Percentiles rank a stretch among this genome's conserved stretches.
These are phyloP conservation scores for Chaetura pelagica DNA, from an alignment of 2,113 vertebrate genomes.

Conservation along the genomic window DNA sequence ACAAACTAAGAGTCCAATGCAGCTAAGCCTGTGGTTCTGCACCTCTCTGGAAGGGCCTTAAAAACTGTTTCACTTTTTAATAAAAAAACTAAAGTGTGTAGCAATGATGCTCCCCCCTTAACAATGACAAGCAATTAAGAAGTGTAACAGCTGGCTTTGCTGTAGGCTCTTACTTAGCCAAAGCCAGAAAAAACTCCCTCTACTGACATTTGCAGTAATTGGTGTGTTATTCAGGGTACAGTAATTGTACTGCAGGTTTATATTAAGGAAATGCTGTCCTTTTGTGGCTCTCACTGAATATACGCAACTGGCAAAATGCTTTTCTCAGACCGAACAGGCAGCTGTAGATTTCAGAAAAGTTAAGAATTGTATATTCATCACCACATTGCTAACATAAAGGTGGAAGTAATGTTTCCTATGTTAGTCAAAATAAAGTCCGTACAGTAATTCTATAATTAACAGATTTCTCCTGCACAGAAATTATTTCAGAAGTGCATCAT, in stretches of 20 bases:
- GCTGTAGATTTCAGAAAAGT: constrained; percentile 27
- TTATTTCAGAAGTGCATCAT: background rate
- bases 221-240: constrained; percentile 58
- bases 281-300: constrained; percentile 63
- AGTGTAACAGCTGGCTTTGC: constrained; percentile 73
- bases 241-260: constrained; percentile 74
- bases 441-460: background rate
- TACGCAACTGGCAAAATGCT: background rate
- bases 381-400: background rate
- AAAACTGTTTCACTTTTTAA: background rate
- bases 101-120: background rate
- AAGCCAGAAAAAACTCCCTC: constrained; percentile 62
- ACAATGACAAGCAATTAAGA: constrained; percentile 49
- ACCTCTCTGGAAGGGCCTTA: constrained; percentile 13
- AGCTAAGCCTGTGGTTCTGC: background rate
- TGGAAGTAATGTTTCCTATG: background rate
- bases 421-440: background rate
- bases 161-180: constrained; percentile 65
- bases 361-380: background rate
- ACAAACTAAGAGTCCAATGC: background rate
- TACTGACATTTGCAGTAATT: constrained; percentile 68
- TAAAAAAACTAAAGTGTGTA: constrained; percentile 23
- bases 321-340: background rate
- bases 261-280: constrained; percentile 82
- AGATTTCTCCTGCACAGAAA: background rate